Percentiles rank a stretch among this genome's conserved stretches.
Evolutionary conservation across 2,797 vertebrate species (phyloP).

Genomic region (Tangara arthus): DNA sequence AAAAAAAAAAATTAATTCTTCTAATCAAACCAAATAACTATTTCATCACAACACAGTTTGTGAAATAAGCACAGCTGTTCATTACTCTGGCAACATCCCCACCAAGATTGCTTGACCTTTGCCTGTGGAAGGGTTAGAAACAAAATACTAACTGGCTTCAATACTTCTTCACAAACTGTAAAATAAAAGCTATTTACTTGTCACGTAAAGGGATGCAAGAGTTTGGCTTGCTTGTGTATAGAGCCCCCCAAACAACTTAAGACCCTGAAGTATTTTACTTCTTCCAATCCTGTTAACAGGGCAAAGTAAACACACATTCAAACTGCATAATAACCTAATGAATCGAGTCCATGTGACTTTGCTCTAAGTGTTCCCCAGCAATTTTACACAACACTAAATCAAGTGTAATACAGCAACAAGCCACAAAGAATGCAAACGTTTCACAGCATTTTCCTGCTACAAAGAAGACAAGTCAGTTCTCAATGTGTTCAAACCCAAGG

Average conservation of each 20-base stretch:
- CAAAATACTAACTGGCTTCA: not conserved
- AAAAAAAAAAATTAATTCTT: not conserved
- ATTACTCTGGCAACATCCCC: not conserved
- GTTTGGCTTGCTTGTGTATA: not conserved
- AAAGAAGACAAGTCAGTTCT: not conserved
- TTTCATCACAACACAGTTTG: not conserved
- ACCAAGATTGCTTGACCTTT: not conserved
- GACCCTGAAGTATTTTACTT: not conserved
- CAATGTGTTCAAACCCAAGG: not conserved
- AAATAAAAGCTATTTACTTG: not conserved
- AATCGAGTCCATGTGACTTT: slow-evolving; percentile 24
- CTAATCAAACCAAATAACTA: not conserved
- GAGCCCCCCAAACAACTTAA: not conserved
- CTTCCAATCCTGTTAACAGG: slow-evolving; percentile 12
- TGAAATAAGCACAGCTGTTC: not conserved
- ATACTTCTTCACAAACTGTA: not conserved
- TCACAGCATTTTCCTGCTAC: not conserved
- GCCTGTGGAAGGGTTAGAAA: not conserved
- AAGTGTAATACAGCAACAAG: not conserved
- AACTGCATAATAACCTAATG: not conserved
- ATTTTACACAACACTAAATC: not conserved
- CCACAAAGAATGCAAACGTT: not conserved
- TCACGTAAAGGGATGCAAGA: not conserved
- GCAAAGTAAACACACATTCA: not conserved
- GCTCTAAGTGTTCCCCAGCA: not conserved